Evolutionary conservation across 1,140 invertebrate genomes (phyloP).

Genomic region (Apis cerana): DNA sequence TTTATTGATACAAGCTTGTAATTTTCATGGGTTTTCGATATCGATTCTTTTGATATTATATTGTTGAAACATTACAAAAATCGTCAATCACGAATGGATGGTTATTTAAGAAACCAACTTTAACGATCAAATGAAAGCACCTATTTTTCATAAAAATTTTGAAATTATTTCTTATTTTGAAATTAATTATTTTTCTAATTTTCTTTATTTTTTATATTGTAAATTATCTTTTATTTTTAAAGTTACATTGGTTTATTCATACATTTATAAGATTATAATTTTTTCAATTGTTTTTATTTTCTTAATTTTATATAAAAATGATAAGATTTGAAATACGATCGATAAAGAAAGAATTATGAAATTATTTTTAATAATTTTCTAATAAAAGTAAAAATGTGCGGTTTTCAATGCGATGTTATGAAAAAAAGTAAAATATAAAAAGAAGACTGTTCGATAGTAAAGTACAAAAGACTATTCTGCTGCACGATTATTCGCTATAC

Average conservation of each 20-base stretch:
- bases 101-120: background rate
- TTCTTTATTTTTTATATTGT: too few relatives aligned
- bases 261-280: background rate
- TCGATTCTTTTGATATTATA: background rate
- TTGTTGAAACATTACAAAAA: background rate
- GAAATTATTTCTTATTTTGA: background rate
- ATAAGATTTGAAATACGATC: background rate
- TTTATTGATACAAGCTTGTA: background rate
- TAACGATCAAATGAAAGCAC: background rate
- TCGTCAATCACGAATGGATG: background rate
- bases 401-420: background rate
- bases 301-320: background rate
- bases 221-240: slow-evolving; percentile 6
- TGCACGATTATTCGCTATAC: background rate
- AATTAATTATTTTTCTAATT: background rate
- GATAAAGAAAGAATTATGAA: background rate
- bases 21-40: background rate
- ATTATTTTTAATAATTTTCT: background rate
- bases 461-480: slow-evolving; percentile 11
- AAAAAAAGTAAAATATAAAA: background rate
- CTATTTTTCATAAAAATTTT: background rate
- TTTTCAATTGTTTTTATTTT: background rate
- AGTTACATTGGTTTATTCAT: background rate
- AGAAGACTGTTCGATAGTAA: background rate
- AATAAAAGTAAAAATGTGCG: background rate